Evolutionary conservation across 2,888 invertebrate genomes (phyloP), one percentile per base, ranked within the genome.

Genomic region (Diaprepes abbreviatus): DNA sequence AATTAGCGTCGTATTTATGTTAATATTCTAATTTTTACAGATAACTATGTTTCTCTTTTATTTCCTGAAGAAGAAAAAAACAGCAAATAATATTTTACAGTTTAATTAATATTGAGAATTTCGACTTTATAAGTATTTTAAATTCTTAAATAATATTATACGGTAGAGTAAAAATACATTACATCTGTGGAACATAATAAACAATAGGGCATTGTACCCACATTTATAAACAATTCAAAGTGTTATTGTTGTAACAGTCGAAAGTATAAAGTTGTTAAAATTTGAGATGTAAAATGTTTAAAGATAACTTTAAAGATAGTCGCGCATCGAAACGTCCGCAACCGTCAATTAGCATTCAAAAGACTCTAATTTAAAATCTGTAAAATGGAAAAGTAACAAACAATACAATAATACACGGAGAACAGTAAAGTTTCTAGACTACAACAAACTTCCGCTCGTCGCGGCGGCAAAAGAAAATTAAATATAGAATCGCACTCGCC

Each of bases 401-500:
- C 38, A 58, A 58, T 48, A 50, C 35, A 35, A 35, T 35, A 35
- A 35, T 35, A 35, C 28, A 50, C 14, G 17, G 59, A 59, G 43
- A 65, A 70, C 62, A 57, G 43, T 66, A 70, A 57, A 68, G 63
- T 66, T 57, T 71, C 66, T 71, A 66, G 66, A 71, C 71, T 71
- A 68, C 71, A 71, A 71, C 65, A 71, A 74, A 78, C 78, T 79
- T 79, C 79, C 79, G 79, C 73, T 78, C 65, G 67, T 31, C 60
- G 43, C 71, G 64, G 45, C 52, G 74, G 72, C 73, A 75, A 75
- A 79, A 77, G 77, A 77, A 78, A 78, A 76, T 77, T 79, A 79
- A 79, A 78, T 78, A 77, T 79, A 79, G 79, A 76, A 66, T 59
- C 70, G 73, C 78, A 71, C 65, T 70, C 71, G 70, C 67, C 70